Percentiles rank a stretch among this genome's conserved stretches.
Evolutionary conservation across 2,113 vertebrate species (phyloP).

Genomic region (Aptenodytes forsteri): DNA sequence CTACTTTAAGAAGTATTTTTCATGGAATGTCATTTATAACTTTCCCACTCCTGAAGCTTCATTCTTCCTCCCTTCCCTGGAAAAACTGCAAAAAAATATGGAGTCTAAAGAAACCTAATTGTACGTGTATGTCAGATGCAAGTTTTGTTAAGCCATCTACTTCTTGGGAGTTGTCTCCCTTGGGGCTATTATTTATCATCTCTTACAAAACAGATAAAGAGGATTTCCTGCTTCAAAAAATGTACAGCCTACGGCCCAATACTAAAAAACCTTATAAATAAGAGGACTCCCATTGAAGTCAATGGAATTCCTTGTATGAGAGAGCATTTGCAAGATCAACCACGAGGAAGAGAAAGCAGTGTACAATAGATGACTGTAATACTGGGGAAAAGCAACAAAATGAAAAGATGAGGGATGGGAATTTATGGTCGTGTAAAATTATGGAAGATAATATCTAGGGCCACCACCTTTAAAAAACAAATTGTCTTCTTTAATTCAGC

Average conservation of each 20-base stretch:
- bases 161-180: neutral
- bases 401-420: neutral
- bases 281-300: neutral
- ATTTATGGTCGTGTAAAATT: neutral
- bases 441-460: neutral
- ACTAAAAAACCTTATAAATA: neutral
- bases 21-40: neutral
- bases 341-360: neutral
- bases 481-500: neutral
- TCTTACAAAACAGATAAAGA: slow-evolving; percentile 23
- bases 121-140: neutral
- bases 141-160: neutral
- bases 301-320: neutral
- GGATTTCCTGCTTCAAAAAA: slow-evolving; percentile 26
- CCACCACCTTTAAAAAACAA: neutral
- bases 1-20: neutral
- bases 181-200: neutral
- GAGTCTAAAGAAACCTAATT: neutral
- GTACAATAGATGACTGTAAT: neutral
- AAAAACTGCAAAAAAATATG: neutral
- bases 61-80: neutral
- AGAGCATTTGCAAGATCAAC: neutral
- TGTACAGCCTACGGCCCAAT: neutral
- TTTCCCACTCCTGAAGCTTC: neutral
- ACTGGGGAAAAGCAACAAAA: neutral